A percentile compares a stretch with the other conserved stretches of the same genome.
phyloP scores from a whole-genome alignment of 1,140 invertebrate genomes.

The Melitaea cinxia region DNA sequence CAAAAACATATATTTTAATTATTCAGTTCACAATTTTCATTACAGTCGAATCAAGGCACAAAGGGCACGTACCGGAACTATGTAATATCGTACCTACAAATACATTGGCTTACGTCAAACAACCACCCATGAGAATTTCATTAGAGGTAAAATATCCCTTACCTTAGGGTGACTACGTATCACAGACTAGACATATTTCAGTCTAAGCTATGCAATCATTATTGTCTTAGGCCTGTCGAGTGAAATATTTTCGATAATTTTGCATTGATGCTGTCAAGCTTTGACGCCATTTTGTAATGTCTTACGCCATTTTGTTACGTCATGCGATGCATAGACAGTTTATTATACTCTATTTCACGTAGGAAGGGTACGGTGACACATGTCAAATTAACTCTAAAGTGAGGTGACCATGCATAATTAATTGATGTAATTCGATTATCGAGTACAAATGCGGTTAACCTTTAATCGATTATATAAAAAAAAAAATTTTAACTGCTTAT shows the following conservation, averaged over 20 bases:
- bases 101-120: conserved; percentile 21
- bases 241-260: conserved; percentile 31
- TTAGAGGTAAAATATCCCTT: conserved; percentile 30
- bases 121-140: conserved; percentile 33
- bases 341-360: too few species aligned
- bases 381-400: too few species aligned
- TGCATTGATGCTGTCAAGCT: conserved; percentile 16
- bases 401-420: too few species aligned
- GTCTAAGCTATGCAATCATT: conserved; percentile 32
- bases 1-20: conserved; percentile 9
- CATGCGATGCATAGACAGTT: too few species aligned
- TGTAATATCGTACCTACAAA: conserved; percentile 25
- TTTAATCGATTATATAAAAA: too few species aligned
- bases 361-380: too few species aligned
- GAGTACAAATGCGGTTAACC: too few species aligned
- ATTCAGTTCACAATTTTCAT: conserved; percentile 27
- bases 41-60: conserved; percentile 26
- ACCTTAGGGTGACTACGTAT: conserved; percentile 30
- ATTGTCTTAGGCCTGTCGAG: conserved; percentile 32
- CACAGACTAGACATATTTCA: conserved; percentile 30
- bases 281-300: too few species aligned
- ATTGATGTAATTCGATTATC: too few species aligned
- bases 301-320: too few species aligned
- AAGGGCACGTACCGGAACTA: conserved; percentile 32
- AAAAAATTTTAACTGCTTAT: too few species aligned